A percentile compares a stretch with the other conserved stretches of the same genome.
phyloP scores from a whole-genome alignment of 2,888 invertebrate species.

The Acanthopleura granulata region DNA sequence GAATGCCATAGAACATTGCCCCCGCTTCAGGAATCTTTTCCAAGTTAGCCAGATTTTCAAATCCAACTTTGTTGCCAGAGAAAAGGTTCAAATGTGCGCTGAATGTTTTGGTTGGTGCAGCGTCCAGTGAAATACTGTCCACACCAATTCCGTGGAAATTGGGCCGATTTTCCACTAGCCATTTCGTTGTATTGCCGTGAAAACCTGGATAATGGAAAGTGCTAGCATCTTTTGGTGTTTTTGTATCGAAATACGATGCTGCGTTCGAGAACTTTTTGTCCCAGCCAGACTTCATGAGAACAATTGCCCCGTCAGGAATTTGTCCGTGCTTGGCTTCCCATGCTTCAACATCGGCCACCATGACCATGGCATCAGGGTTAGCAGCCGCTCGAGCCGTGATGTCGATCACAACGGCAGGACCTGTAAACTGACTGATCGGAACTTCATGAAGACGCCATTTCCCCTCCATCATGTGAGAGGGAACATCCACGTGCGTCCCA shows the following conservation, averaged over 20 bases:
- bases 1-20: conserved; percentile 71
- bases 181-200: conserved; percentile 75
- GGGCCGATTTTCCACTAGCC: conserved; percentile 72
- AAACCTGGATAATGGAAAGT: conserved; percentile 66
- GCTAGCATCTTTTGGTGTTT: conserved; percentile 29
- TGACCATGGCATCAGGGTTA: conserved; percentile 51
- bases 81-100: conserved; percentile 73
- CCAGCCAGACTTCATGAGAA: conserved; percentile 71
- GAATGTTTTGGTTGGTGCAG: conserved; percentile 71
- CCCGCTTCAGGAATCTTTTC: conserved; percentile 52
- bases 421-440: conserved; percentile 70
- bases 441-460: conserved; percentile 74
- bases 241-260: conserved; percentile 38
- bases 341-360: conserved; percentile 63
- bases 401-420: conserved; percentile 61
- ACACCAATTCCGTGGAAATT: conserved; percentile 76
- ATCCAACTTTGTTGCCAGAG: conserved; percentile 70
- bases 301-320: conserved; percentile 69
- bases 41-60: conserved; percentile 76
- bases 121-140: conserved; percentile 78
- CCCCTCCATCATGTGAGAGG: conserved; percentile 73
- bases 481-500: conserved; percentile 78
- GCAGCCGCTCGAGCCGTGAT: conserved; percentile 38
- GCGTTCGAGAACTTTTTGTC: conserved; percentile 58
- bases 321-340: conserved; percentile 69